These are phyloP conservation scores for Xestia rhomboidea DNA, from an alignment of 2,888 invertebrate species.

Conservation along the genomic window DNA sequence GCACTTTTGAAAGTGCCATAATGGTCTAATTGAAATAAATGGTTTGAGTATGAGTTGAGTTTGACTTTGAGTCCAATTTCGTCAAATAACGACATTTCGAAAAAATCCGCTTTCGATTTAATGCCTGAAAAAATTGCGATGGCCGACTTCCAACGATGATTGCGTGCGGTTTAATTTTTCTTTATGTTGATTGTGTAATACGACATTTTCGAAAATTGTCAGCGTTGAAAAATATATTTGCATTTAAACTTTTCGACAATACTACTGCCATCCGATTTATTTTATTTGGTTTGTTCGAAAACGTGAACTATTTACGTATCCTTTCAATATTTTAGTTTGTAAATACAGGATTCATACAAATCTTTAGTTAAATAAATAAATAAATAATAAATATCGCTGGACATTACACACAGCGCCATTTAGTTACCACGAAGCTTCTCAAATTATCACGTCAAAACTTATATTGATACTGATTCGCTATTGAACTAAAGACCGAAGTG, in stretches of 20 bases:
- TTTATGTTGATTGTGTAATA: conserved; percentile 57
- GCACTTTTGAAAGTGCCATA: too few species aligned
- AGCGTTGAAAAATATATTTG: conserved; percentile 40
- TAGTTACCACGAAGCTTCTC: too few species aligned
- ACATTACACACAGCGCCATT: too few species aligned
- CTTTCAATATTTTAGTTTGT: not conserved
- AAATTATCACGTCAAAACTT: not conserved
- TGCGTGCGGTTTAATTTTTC: conserved; percentile 48
- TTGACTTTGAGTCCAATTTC: too few species aligned
- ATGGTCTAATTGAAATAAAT: too few species aligned
- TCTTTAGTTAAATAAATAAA: too few species aligned
- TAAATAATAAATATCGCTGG: too few species aligned
- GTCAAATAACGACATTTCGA: conserved; percentile 16
- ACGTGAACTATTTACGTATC: not conserved
- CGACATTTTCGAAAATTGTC: conserved; percentile 40
- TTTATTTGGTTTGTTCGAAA: not conserved
- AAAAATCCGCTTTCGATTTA: conserved; percentile 36
- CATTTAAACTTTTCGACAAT: conserved; percentile 32
- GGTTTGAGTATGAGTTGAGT: too few species aligned
- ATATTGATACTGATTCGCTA: not conserved
- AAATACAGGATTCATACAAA: not conserved
- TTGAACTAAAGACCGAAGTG: not conserved
- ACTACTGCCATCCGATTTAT: conserved; percentile 7
- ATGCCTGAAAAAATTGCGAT: conserved; percentile 45
- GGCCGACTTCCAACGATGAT: conserved; percentile 54